phyloP scores from a whole-genome alignment of 2,797 vertebrate species.

The Xerus rutilus region DNA sequence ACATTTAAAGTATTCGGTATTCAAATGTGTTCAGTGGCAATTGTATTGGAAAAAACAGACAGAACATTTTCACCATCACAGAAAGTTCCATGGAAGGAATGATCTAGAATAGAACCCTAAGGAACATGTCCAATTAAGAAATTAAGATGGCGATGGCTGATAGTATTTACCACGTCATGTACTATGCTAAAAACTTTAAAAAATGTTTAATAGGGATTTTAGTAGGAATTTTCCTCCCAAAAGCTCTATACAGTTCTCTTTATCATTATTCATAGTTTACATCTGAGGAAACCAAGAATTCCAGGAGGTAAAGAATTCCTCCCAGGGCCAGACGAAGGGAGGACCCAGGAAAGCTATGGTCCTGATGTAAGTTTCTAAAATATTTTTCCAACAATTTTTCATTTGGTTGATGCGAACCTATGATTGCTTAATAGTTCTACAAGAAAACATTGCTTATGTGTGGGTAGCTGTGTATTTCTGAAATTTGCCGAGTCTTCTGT shows the following conservation, averaged over 20 bases:
- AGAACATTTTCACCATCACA: not conserved
- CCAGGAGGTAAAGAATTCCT: not conserved
- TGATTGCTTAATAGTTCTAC: not conserved
- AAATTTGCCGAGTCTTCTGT: not conserved
- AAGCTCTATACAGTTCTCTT: not conserved
- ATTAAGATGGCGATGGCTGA: not conserved
- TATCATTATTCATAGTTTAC: not conserved
- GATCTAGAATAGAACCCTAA: not conserved
- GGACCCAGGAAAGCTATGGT: not conserved
- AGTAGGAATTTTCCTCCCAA: not conserved
- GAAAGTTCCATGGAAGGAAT: not conserved
- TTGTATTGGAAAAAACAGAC: accelerated
- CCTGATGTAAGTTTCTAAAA: not conserved
- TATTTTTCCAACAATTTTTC: not conserved
- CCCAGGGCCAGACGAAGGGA: not conserved
- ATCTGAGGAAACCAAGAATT: not conserved
- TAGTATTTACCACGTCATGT: no score
- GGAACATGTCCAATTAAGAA: not conserved
- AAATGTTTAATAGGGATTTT: not conserved
- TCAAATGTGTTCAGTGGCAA: not conserved
- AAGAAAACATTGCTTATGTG: no score
- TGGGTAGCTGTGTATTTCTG: not conserved
- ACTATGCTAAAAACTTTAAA: not conserved
- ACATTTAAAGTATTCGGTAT: not conserved
- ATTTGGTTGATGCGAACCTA: accelerated